These are phyloP conservation scores for Hipposideros larvatus DNA, from an alignment of 2,797 vertebrate genomes.

Conservation along the genomic window DNA sequence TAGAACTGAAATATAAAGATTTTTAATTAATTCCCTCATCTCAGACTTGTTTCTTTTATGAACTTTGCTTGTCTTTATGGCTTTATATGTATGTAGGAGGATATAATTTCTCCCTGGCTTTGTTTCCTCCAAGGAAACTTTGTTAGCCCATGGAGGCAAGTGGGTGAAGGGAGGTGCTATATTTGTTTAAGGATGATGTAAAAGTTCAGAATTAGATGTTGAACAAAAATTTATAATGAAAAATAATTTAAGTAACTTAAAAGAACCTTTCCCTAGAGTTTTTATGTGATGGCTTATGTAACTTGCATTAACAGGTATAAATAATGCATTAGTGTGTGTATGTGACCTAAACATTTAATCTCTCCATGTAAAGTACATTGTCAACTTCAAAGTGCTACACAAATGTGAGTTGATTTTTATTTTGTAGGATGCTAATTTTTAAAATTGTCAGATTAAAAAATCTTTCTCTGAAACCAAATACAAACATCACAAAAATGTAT, in stretches of 20 bases:
- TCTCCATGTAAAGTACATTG: neutral
- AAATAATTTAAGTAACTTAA: neutral
- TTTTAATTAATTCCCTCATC: neutral
- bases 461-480: neutral
- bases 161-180: neutral
- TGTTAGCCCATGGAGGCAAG: neutral
- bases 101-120: neutral
- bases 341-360: neutral
- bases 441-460: conserved; percentile 18
- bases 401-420: conserved; percentile 12
- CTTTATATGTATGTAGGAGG: conserved; percentile 13
- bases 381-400: neutral
- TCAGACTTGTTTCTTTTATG: conserved; percentile 17
- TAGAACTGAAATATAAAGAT: conserved; percentile 18
- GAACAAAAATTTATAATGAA: conserved; percentile 25
- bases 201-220: conserved; percentile 10
- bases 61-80: neutral
- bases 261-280: neutral
- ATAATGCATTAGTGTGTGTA: neutral
- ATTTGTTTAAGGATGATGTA: neutral
- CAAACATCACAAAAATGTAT: neutral
- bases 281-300: conserved; percentile 25
- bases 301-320: conserved; percentile 18
- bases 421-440: conserved; percentile 40
- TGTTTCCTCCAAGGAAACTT: neutral